A percentile compares a stretch with the other conserved stretches of the same genome.
Conservation (phyloP, 2,113 vertebrate genomes). For the Okapia johnstoni region DNA sequence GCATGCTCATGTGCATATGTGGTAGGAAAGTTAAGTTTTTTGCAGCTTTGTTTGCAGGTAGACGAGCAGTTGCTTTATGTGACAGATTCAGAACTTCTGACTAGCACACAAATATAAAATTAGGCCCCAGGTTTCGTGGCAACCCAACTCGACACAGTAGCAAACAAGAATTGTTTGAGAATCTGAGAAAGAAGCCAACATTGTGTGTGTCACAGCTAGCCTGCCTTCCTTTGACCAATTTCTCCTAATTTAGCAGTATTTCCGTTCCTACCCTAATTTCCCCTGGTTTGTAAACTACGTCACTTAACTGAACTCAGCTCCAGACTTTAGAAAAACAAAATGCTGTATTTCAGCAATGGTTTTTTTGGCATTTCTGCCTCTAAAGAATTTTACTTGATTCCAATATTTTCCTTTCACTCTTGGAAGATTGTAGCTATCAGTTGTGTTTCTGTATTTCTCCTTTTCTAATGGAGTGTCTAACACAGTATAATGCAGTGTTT, state of each 20-base stretch:
- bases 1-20: not conserved
- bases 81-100: conserved; percentile 19
- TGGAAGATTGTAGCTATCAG: not conserved
- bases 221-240: not conserved
- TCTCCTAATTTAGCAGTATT: conserved; percentile 60
- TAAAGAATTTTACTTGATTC: conserved; percentile 38
- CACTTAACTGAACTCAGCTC: conserved; percentile 54
- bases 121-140: conserved; percentile 24
- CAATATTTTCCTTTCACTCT: not conserved
- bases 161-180: conserved; percentile 50
- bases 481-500: conserved; percentile 53
- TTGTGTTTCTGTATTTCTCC: not conserved
- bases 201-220: not conserved
- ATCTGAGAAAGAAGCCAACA: not conserved
- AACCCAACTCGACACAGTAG: conserved; percentile 11
- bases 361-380: conserved; percentile 51
- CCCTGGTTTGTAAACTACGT: conserved; percentile 47
- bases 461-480: not conserved
- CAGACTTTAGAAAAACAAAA: conserved; percentile 70
- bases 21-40: not conserved
- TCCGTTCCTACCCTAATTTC: conserved; percentile 60
- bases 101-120: conserved; percentile 6
- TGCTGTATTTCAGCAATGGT: conserved; percentile 31
- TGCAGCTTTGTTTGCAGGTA: not conserved
- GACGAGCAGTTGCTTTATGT: not conserved